Conservation (phyloP, 2,797 vertebrate genomes). For the Eulemur rubriventer region DNA sequence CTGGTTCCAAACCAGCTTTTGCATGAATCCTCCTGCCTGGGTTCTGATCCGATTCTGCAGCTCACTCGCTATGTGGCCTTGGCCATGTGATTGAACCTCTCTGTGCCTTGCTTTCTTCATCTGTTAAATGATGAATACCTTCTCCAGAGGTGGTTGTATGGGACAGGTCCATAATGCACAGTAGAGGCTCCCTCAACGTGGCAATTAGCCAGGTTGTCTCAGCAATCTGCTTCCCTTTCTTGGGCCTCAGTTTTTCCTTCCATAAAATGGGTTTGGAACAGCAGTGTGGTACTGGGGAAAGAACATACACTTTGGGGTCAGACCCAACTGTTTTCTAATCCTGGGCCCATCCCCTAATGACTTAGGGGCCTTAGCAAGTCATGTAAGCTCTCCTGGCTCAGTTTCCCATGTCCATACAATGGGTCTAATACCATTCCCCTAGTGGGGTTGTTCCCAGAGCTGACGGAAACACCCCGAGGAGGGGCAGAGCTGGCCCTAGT, state of each 20-base stretch:
- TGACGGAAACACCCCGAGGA: not conserved
- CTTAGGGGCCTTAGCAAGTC: not conserved
- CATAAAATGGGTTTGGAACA: not conserved
- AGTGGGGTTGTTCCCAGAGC: rapidly evolving
- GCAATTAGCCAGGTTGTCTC: not conserved
- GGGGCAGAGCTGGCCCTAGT: not conserved
- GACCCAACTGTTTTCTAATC: not conserved
- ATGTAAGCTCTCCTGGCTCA: not conserved
- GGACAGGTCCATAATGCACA: rapidly evolving
- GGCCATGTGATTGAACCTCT: not conserved
- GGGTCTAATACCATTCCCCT: too few species aligned
- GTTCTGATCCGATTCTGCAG: rapidly evolving
- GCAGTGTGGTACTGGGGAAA: not conserved
- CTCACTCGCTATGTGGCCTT: not conserved
- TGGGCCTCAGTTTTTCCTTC: not conserved
- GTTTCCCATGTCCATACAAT: not conserved
- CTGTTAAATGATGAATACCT: not conserved
- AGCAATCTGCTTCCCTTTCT: not conserved
- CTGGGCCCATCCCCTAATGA: not conserved
- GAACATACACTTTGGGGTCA: not conserved
- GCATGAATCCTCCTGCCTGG: not conserved
- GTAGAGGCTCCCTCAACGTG: rapidly evolving
- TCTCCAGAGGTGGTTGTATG: not conserved
- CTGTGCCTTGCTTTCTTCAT: not conserved
- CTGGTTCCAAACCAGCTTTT: too few species aligned